A percentile compares a stretch with the other conserved stretches of the same genome.
These are phyloP conservation scores for Hippopotamyrus pictus DNA, from an alignment of 2,797 vertebrate genomes.

Conservation along the genomic window DNA sequence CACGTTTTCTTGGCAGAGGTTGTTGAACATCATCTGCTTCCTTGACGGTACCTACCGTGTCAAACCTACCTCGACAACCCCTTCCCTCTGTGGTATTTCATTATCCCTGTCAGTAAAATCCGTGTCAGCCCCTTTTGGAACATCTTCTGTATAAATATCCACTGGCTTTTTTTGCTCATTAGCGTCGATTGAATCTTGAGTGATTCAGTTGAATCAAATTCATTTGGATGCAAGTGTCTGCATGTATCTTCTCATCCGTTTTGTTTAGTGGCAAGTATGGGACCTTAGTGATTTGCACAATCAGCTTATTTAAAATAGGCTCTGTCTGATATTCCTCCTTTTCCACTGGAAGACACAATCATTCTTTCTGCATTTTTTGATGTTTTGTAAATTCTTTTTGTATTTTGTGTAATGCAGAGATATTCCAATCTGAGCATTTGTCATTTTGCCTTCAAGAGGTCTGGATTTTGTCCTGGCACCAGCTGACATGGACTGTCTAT, in stretches of 20 bases:
- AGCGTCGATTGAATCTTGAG: not conserved
- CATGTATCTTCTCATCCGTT: not conserved
- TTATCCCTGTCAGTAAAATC: not conserved
- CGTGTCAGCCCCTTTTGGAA: not conserved
- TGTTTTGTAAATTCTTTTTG: not conserved
- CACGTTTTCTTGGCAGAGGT: not conserved
- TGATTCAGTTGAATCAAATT: not conserved
- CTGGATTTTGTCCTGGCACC: not conserved
- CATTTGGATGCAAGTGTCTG: not conserved
- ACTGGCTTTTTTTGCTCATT: not conserved
- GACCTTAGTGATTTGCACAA: not conserved
- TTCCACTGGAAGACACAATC: not conserved
- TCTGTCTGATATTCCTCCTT: not conserved
- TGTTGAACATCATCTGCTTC: not conserved
- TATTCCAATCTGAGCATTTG: not conserved
- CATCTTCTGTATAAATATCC: not conserved
- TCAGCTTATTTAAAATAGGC: not conserved
- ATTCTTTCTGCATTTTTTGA: not conserved
- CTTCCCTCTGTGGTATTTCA: not conserved
- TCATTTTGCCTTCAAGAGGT: not conserved
- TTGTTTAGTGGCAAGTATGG: not conserved
- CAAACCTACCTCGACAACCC: not conserved
- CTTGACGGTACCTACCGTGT: not conserved
- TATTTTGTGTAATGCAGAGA: not conserved
- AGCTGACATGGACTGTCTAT: not conserved